Evolutionary conservation across 2,888 invertebrate species (phyloP).

Genomic region (Agrypnus murinus): DNA sequence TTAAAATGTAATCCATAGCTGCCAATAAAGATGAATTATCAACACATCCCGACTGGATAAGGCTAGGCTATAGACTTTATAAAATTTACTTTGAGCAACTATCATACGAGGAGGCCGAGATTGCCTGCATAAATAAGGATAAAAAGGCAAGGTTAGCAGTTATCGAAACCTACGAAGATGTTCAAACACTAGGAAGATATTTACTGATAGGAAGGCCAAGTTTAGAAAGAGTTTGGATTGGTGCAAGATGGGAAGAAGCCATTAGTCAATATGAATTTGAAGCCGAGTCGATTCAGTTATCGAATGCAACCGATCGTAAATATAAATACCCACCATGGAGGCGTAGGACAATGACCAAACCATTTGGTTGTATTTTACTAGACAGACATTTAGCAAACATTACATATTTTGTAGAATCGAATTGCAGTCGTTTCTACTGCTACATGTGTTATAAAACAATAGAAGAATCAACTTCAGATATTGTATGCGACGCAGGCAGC

Average conservation of each 20-base stretch:
- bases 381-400: conserved; percentile 6
- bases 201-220: conserved; percentile 10
- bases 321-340: conserved; percentile 6
- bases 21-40: too few relatives aligned
- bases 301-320: neutral
- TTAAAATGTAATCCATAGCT: too few relatives aligned
- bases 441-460: conserved; percentile 17
- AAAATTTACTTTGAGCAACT: conserved; percentile 1
- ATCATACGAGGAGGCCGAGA: neutral
- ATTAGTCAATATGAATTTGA: neutral
- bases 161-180: neutral
- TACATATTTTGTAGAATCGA: neutral
- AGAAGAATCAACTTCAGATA: too few relatives aligned
- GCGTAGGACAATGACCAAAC: neutral
- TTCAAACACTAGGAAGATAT: neutral
- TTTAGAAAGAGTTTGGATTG: conserved; percentile 8
- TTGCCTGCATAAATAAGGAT: neutral
- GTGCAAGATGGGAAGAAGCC: conserved; percentile 61
- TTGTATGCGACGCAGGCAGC: too few relatives aligned
- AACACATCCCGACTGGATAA: conserved; percentile 4
- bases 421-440: neutral
- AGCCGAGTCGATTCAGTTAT: neutral
- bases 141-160: neutral
- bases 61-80: neutral
- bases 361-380: conserved; percentile 1